phyloP scores from a whole-genome alignment of 2,113 vertebrate species.

The Phyllostomus discolor region DNA sequence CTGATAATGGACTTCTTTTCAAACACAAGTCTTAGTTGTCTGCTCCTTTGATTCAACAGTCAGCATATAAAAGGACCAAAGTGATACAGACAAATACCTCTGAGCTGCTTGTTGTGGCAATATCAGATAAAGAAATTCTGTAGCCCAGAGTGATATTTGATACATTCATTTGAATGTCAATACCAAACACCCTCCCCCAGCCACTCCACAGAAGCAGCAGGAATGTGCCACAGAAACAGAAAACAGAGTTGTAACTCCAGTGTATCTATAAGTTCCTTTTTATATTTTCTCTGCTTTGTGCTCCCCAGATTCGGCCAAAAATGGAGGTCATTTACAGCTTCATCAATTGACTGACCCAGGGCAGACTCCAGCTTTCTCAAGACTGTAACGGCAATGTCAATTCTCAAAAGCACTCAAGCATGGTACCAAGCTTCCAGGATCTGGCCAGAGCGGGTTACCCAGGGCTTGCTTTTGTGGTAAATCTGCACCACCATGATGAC shows the following conservation, averaged over 20 bases:
- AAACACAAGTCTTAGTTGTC: constrained; percentile 40
- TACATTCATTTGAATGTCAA: constrained; percentile 62
- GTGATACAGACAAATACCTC: constrained; percentile 50
- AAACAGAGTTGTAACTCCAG: neutral
- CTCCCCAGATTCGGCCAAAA: neutral
- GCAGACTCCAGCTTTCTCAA: neutral
- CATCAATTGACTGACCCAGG: neutral
- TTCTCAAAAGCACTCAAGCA: neutral
- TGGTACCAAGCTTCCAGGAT: neutral
- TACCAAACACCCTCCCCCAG: constrained; percentile 18
- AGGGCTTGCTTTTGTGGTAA: neutral
- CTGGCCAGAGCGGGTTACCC: neutral
- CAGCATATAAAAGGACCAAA: constrained; percentile 45
- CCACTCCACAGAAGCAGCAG: constrained; percentile 10
- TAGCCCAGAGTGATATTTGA: constrained; percentile 42
- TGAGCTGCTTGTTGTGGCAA: constrained; percentile 48
- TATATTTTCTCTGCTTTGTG: constrained; percentile 15
- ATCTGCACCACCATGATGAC: neutral
- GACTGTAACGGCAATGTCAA: neutral
- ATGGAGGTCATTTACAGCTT: neutral
- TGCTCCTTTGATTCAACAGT: constrained; percentile 57
- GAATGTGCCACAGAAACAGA: constrained; percentile 18
- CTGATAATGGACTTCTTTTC: constrained; percentile 44
- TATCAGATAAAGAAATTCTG: constrained; percentile 54
- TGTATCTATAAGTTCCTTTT: constrained; percentile 16